Conservation (phyloP, 2,888 invertebrate genomes). For the Dexiosoma caninum region DNA sequence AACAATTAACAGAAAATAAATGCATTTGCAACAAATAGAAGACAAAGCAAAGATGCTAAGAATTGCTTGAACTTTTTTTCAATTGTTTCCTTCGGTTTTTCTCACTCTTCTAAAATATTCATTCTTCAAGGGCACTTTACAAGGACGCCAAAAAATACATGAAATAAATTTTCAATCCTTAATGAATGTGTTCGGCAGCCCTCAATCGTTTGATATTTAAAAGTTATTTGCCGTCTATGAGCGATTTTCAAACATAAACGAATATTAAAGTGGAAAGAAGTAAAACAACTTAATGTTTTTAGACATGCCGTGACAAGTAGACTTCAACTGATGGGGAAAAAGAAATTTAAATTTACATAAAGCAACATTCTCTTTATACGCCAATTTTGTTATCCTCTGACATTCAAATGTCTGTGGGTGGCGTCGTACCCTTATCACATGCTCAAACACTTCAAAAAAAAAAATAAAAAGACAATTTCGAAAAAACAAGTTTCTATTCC, state of each 20-base stretch:
- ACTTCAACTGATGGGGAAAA: neutral
- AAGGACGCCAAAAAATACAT: no score
- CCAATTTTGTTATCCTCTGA: neutral
- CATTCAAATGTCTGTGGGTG: neutral
- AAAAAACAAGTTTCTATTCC: neutral
- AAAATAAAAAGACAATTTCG: neutral
- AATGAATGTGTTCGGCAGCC: neutral
- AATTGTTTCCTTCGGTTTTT: no score
- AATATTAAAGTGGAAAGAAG: no score
- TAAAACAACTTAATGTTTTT: neutral
- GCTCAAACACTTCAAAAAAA: neutral
- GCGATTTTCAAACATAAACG: no score
- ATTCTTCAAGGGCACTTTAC: no score
- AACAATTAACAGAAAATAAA: no score
- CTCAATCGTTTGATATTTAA: neutral
- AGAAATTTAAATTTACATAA: neutral
- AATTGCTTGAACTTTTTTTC: no score
- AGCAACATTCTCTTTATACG: neutral
- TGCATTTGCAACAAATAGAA: no score
- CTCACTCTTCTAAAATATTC: no score
- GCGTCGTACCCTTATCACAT: neutral
- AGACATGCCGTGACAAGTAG: neutral
- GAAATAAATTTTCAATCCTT: neutral
- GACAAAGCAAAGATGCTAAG: no score
- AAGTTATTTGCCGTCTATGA: no score